phyloP scores from a whole-genome alignment of 2,888 invertebrate species.

The Chirona hameri region DNA sequence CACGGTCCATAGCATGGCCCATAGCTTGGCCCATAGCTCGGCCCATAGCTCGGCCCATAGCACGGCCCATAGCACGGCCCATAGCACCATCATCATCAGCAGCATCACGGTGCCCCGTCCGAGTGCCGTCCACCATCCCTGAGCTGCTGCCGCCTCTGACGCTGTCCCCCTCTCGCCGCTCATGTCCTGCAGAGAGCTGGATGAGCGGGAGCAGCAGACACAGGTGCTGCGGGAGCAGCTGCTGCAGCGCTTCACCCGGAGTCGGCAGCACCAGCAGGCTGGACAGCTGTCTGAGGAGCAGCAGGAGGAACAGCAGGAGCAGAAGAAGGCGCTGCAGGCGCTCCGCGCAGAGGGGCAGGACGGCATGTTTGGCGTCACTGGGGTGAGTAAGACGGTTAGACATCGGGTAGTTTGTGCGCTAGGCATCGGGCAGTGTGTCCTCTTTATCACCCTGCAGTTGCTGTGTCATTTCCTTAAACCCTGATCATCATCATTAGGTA shows the following conservation, averaged over 20 bases:
- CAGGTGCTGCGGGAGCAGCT: not conserved
- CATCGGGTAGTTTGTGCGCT: too few relatives aligned
- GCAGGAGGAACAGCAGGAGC: not conserved
- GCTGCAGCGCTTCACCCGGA: not conserved
- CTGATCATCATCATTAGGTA: not conserved
- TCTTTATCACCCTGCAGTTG: too few relatives aligned
- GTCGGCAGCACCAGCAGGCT: not conserved
- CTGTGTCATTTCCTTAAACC: not conserved
- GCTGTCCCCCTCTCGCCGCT: not conserved
- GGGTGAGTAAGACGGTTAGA: conserved; percentile 1
- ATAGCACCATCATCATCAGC: too few relatives aligned
- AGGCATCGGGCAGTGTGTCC: too few relatives aligned
- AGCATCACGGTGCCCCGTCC: too few relatives aligned
- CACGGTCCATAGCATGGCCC: too few relatives aligned
- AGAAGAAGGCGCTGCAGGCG: not conserved
- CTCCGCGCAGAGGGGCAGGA: not conserved
- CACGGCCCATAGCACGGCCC: too few relatives aligned
- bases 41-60: too few relatives aligned
- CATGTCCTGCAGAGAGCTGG: not conserved
- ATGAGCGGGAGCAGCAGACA: not conserved
- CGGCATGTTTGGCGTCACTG: not conserved
- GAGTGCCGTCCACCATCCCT: too few relatives aligned
- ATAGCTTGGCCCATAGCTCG: too few relatives aligned
- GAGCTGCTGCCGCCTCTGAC: not conserved
- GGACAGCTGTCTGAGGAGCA: not conserved